phyloP scores from a whole-genome alignment of 2,113 vertebrate species.

The Ophiodon elongatus region DNA sequence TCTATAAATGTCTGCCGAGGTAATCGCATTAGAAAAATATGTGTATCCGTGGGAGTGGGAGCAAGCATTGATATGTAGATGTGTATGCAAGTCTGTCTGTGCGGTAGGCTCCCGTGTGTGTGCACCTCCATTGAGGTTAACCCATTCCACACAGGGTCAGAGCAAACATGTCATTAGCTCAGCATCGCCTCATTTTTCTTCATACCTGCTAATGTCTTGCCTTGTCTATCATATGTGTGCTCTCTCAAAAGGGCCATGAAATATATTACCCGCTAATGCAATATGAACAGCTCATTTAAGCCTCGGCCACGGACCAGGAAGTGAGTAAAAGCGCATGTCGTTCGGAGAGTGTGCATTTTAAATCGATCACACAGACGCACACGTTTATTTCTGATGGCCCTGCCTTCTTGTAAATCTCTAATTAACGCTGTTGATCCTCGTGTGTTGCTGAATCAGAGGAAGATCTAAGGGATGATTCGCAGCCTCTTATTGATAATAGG shows the following conservation, averaged over 20 bases:
- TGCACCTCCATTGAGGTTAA: conserved; percentile 27
- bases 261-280: conserved; percentile 65
- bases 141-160: conserved; percentile 42
- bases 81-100: not conserved
- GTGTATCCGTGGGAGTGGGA: conserved; percentile 25
- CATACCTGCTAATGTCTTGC: conserved; percentile 29
- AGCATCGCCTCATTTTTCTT: conserved; percentile 37
- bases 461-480: conserved; percentile 71
- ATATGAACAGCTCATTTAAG: conserved; percentile 64
- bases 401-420: conserved; percentile 74
- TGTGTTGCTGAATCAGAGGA: conserved; percentile 71
- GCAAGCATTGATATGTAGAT: conserved; percentile 28
- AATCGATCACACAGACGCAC: conserved; percentile 73
- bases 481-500: conserved; percentile 77
- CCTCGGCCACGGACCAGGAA: conserved; percentile 40
- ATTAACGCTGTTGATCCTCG: conserved; percentile 79
- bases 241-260: conserved; percentile 53
- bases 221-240: conserved; percentile 34
- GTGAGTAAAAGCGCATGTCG: conserved; percentile 35
- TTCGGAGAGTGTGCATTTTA: conserved; percentile 52
- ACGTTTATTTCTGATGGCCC: conserved; percentile 73
- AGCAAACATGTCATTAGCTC: conserved; percentile 51
- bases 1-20: conserved; percentile 70
- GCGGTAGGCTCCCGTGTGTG: not conserved
- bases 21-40: conserved; percentile 65